Percentiles rank a stretch among this genome's conserved stretches.
These are phyloP conservation scores for Stylophora pistillata DNA, from an alignment of 64 coral and sea anemone genomes.

Conservation along the genomic window DNA sequence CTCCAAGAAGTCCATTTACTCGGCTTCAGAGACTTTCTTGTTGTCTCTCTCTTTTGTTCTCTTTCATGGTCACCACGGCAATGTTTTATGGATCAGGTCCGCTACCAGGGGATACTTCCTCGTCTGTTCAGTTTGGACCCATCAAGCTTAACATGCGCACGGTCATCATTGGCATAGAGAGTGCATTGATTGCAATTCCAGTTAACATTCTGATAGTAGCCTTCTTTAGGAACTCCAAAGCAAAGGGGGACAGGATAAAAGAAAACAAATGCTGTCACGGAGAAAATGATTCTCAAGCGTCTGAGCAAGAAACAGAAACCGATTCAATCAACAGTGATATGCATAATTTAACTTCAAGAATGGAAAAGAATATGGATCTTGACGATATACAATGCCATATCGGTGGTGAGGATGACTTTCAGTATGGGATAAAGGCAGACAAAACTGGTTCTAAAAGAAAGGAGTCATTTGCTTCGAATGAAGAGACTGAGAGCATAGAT, in stretches of 20 bases:
- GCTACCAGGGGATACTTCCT: constrained; percentile 57
- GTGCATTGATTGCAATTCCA: constrained; percentile 60
- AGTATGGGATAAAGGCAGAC: not conserved
- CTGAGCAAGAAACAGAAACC: not conserved
- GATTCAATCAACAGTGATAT: not conserved
- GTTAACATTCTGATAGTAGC: constrained; percentile 71
- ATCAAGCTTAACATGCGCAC: constrained; percentile 52
- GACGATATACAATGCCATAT: constrained; percentile 38
- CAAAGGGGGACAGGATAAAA: not conserved
- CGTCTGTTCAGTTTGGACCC: constrained; percentile 54
- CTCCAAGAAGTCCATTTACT: constrained; percentile 76
- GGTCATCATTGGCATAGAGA: constrained; percentile 63
- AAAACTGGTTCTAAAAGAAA: not conserved
- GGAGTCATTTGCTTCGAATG: not conserved
- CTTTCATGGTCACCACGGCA: constrained; percentile 71
- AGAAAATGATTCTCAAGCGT: not conserved
- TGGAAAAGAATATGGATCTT: not conserved
- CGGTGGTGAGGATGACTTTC: not conserved
- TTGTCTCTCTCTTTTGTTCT: constrained; percentile 70
- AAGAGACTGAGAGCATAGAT: not conserved
- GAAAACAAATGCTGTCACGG: not conserved
- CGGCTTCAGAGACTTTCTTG: constrained; percentile 73
- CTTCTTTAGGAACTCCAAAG: constrained; percentile 63
- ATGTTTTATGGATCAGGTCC: constrained; percentile 79
- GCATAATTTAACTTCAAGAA: not conserved